Base-by-base conservation (phyloP, 2,888 invertebrate species). In the Scaeva pyrastri region DNA sequence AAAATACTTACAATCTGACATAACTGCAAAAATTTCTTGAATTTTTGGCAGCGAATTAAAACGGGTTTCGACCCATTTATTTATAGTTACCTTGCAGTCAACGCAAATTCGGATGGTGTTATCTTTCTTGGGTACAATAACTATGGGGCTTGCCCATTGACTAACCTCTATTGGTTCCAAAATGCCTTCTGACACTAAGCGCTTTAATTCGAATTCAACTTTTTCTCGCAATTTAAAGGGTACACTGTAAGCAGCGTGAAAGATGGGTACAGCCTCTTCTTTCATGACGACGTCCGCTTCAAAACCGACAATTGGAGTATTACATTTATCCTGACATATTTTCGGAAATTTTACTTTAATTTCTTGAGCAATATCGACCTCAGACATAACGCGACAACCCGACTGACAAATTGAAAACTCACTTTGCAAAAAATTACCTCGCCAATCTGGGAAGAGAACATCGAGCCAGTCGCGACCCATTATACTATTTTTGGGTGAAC, bases 121-220 rank as follows among this genome's bases (percentile, higher is more conserved):
- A 39, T 39, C 39, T 39, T 39, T 39, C 8, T 39, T 39, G 39
- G 39, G 39, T 7, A 39, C 39, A 8, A 39, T 39, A 39, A 39
- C 39, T 39, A 39, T 39, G 5, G 85, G 79, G 8, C 83, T 81
- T 1, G 75, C 87, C 80, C 88, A 88, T 45, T 87, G 26, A 14
- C 43, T 14, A 23, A 39, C 39, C 39, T 39, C n/a, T 1, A 14
- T 43, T n/a, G 14, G 41, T n/a, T 43, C n/a, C 26, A 43, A 23
- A 62, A 43, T 62, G 2, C 23, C 23, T 62, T 43, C 43, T 52
- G 41, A n/a, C 23, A 23, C 12, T 52, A 52, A 52, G 11, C 52
- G 52, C 6, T 52, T 23, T 23, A 23, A n/a, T 52, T 52, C 52
- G 6, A n/a, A 5, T 19, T 48, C 48, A 48, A 48, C 48, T 16